These are phyloP conservation scores for Kradibia gibbosae DNA, from an alignment of 1,140 invertebrate genomes.

Conservation along the genomic window DNA sequence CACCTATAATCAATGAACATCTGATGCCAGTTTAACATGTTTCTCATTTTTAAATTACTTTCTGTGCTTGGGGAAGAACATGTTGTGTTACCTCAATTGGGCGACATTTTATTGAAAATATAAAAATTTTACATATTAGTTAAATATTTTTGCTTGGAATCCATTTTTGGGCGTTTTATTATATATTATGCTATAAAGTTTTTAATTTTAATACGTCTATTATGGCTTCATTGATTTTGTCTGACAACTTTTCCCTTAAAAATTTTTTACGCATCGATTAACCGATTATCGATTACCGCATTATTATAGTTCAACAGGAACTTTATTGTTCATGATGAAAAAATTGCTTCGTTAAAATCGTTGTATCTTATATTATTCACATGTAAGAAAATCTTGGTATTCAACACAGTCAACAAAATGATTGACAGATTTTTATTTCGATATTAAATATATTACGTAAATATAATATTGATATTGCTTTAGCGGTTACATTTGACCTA, in stretches of 20 bases:
- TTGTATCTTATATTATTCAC: background rate
- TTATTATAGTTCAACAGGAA: background rate
- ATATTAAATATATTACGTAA: background rate
- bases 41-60: background rate
- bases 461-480: background rate
- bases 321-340: background rate
- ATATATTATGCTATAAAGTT: background rate
- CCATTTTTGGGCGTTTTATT: background rate
- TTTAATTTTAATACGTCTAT: background rate
- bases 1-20: conserved; percentile 5
- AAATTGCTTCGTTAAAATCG: background rate
- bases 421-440: background rate
- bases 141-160: too few species aligned
- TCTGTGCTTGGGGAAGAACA: too few species aligned
- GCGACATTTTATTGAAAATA: too few species aligned
- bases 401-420: background rate
- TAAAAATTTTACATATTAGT: too few species aligned
- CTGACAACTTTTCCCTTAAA: background rate
- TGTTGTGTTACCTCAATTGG: too few species aligned
- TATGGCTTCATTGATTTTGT: background rate
- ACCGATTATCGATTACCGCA: background rate
- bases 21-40: conserved; percentile 17
- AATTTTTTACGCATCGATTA: background rate
- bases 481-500: too few species aligned
- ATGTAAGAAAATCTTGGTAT: background rate